These are phyloP conservation scores for Hermatobates lingyangjiaoensis DNA, from an alignment of 1,140 invertebrate species.

Conservation along the genomic window DNA sequence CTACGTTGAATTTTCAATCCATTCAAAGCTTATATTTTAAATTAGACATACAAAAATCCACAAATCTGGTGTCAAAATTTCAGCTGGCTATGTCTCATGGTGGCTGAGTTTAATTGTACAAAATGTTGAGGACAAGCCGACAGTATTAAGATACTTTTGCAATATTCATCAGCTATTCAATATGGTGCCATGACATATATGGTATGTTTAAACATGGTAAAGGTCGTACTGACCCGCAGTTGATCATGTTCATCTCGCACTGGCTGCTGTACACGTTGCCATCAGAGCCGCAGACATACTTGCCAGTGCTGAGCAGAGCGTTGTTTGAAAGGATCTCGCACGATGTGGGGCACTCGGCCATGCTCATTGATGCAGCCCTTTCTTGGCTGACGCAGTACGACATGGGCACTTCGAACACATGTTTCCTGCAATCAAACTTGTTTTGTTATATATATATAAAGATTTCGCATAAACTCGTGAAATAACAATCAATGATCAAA, in stretches of 20 bases:
- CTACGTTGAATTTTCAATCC: too few relatives aligned
- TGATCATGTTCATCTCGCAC: constrained; percentile 76
- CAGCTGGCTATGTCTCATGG: too few relatives aligned
- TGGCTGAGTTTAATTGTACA: too few relatives aligned
- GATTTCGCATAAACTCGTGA: too few relatives aligned
- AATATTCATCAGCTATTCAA: not conserved
- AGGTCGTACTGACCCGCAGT: constrained; percentile 36
- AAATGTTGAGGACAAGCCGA: too few relatives aligned
- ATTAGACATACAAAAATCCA: too few relatives aligned
- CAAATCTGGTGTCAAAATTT: too few relatives aligned
- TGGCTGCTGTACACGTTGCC: constrained; percentile 70
- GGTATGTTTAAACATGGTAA: not conserved
- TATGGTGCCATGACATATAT: not conserved
- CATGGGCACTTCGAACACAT: constrained; percentile 79
- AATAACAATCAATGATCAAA: too few relatives aligned
- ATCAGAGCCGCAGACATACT: constrained; percentile 66
- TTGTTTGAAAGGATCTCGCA: constrained; percentile 26
- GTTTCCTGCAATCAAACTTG: too few relatives aligned
- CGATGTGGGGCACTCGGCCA: constrained; percentile 43
- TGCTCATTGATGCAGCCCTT: constrained; percentile 30
- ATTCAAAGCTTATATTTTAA: too few relatives aligned
- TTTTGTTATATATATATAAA: too few relatives aligned
- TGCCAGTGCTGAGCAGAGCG: constrained; percentile 24
- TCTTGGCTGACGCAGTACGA: constrained; percentile 68
- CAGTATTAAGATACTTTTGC: too few relatives aligned